Evolutionary conservation across 2,113 vertebrate genomes (phyloP), one percentile per base, ranked within the genome.

Genomic region (Pelecanus crispus): DNA sequence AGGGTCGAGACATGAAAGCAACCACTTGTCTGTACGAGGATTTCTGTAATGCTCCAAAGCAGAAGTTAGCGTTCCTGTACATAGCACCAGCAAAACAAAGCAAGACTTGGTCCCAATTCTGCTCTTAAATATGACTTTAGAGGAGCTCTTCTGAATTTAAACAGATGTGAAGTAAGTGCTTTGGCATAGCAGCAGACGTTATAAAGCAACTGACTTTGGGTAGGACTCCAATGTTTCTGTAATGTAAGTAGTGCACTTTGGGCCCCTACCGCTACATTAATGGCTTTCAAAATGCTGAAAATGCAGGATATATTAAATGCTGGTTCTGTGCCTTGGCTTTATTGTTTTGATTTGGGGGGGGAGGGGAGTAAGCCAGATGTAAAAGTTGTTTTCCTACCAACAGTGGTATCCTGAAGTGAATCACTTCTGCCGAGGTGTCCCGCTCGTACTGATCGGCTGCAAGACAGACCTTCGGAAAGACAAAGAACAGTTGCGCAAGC

Each of bases 401-500:
- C 96, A 99, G 99, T 99, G 99, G 99, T 98, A 98, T 94, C 99
- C 99, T 20, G 99, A 99, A 87, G 99, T 99, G 73, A 98, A 97
- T 45, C 99, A 99, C 93, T 99, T 99, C 97, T 99, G 99, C 95
- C 97, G 81, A 3, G 98, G 99, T 2, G 97, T 89, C 13, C 99
- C 99, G 0, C 93, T 98, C 12, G 98, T 99, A n/a, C 98, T 99
- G 81, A 99, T 99, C 12, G 99, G 99, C 95, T 99, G 99, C 97
- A 99, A 99, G 97, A 99, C 99, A 1, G 99, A 99, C 97, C 98
- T 99, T 7, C 97, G 99, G 63, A 99, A 99, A 94, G 99, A 99
- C 83, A 99, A 99, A 94, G 99, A 99, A 79, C 98, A 98, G 45
- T 40, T 98, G 24, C 98, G 99, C 81, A 99, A 98, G 94, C 98